Evolutionary conservation across 2,797 vertebrate genomes (phyloP).

Genomic region (Thaleichthys pacificus): DNA sequence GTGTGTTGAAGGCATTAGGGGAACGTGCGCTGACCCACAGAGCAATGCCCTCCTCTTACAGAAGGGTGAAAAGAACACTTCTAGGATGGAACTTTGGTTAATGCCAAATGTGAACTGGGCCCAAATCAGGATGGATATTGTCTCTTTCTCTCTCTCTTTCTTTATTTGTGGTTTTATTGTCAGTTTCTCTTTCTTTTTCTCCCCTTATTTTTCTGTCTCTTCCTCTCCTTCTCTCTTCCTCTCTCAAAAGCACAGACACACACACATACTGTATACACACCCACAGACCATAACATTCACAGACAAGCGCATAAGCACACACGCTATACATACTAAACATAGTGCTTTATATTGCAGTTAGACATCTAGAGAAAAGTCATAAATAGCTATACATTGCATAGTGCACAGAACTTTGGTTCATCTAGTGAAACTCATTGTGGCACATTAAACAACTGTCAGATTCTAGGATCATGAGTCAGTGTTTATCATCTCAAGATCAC

Average conservation of each 20-base stretch:
- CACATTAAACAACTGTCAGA: slow-evolving; percentile 26
- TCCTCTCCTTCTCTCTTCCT: background rate
- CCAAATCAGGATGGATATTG: background rate
- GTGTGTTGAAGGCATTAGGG: slow-evolving; percentile 1
- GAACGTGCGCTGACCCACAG: slow-evolving; percentile 16
- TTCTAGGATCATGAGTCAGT: background rate
- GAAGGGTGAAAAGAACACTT: background rate
- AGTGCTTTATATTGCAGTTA: slow-evolving; percentile 32
- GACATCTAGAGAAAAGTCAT: background rate
- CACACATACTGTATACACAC: slow-evolving; percentile 11
- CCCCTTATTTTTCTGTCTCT: too few species aligned
- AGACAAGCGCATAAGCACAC: slow-evolving; percentile 37
- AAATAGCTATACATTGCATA: background rate
- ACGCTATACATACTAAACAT: slow-evolving; percentile 26
- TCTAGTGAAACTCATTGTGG: slow-evolving; percentile 28
- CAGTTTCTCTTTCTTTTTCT: too few species aligned
- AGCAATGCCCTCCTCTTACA: slow-evolving; percentile 12
- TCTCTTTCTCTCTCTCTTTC: too few species aligned
- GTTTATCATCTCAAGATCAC: slow-evolving; percentile 39
- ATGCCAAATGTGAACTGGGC: slow-evolving; percentile 52
- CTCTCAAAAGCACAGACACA: background rate
- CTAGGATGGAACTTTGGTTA: slow-evolving; percentile 29
- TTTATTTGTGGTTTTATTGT: too few species aligned
- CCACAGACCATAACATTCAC: slow-evolving; percentile 29
- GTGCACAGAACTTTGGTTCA: slow-evolving; percentile 11